phyloP scores from a whole-genome alignment of 2,888 invertebrate genomes.

The Ommatoiulus sabulosus region DNA sequence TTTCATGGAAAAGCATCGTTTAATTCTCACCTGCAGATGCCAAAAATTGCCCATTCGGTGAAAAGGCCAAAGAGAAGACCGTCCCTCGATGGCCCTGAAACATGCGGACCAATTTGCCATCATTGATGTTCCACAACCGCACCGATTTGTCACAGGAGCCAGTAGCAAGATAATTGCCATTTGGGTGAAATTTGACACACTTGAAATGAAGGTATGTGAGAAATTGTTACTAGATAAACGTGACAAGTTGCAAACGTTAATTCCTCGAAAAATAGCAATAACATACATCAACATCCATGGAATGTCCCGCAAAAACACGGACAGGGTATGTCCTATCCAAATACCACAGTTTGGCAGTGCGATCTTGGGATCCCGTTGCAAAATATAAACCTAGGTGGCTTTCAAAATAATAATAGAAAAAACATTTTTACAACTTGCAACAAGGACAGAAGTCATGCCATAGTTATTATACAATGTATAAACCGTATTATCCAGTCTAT shows the following conservation, averaged over 20 bases:
- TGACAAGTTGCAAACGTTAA: too few relatives aligned
- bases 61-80: conserved; percentile 83
- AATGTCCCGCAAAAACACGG: conserved; percentile 88
- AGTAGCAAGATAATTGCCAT: conserved; percentile 88
- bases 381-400: conserved; percentile 77
- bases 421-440: not conserved
- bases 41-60: conserved; percentile 84
- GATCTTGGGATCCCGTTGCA: conserved; percentile 84
- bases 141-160: conserved; percentile 92
- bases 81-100: conserved; percentile 77
- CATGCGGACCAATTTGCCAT: conserved; percentile 76
- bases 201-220: conserved; percentile 66
- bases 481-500: not conserved
- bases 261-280: not conserved
- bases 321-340: conserved; percentile 84
- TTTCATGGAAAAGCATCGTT: not conserved
- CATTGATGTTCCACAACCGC: conserved; percentile 86
- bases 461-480: not conserved
- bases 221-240: not conserved
- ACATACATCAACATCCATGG: conserved; percentile 84
- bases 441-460: not conserved
- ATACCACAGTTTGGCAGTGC: conserved; percentile 84
- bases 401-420: conserved; percentile 65
- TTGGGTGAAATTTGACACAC: conserved; percentile 92
- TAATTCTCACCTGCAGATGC: conserved; percentile 80